Base-by-base conservation (phyloP, 2,888 invertebrate genomes). In the Dysmachus trigonus region DNA sequence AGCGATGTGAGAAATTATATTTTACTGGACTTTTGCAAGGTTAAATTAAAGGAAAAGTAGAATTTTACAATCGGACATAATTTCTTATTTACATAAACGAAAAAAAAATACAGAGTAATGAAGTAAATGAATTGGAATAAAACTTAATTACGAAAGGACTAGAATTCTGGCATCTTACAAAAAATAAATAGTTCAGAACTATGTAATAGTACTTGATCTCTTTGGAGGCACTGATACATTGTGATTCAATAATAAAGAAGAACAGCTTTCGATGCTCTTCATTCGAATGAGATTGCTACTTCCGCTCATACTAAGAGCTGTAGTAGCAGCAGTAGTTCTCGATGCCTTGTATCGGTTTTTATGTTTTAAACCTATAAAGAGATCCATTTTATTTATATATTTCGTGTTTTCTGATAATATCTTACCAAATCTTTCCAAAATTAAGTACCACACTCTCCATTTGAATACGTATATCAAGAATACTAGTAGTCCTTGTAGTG, bases 391-490 rank as follows among this genome's bases (percentile, higher is more conserved):
- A 88, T 4, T 87, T 22, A 18, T 87, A 86, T 53, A 86, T 76
- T 35, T 87, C 85, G 86, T 47, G 30, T 41, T 38, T 15, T 13
- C 3, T 7, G n/a, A 8, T 35, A 71, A 22, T 38, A 47, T 31
- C 77, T 92, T 91, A 94, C 94, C 94, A 10, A 95, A 90, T 88
- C 94, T 93, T 87, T 93, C 93, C 88, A 93, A 92, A 86, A 95
- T 92, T 31, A 94, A 93, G 62, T 93, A 91, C 89, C 94, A 94
- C 0, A 96, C 93, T 89, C 95, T 94, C 30, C 93, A 93, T 90
- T 96, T 96, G 88, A 95, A 93, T 10, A 96, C 94, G 87, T 96
- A 94, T 83, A 96, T 95, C 76, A 95, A 91, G 90, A 96, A 96
- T 86, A 96, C 95, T 88, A 95, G 93, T 30, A 96, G 93, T 87